Percentiles rank a stretch among this genome's conserved stretches.
These are phyloP conservation scores for Psammodynastes pulverulentus DNA, from an alignment of 2,113 vertebrate genomes.

Conservation along the genomic window DNA sequence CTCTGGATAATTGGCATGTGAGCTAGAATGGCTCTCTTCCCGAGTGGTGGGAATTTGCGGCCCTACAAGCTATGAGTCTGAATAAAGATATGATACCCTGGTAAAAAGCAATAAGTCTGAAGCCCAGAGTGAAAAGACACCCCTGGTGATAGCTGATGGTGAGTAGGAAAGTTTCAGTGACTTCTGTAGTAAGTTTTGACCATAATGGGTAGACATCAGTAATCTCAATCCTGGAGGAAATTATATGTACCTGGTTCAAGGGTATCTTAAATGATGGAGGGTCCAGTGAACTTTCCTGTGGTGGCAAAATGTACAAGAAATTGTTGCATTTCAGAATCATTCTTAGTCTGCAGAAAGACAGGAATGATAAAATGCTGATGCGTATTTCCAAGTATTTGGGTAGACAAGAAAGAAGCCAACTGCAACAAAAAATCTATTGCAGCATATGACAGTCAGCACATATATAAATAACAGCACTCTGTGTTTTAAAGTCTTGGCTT, in stretches of 20 bases:
- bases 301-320: not conserved
- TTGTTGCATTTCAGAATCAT: not conserved
- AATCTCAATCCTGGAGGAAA: not conserved
- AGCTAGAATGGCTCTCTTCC: not conserved
- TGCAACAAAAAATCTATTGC: not conserved
- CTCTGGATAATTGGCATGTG: not conserved
- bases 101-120: not conserved
- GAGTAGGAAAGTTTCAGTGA: not conserved
- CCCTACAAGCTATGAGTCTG: not conserved
- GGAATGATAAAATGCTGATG: not conserved
- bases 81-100: not conserved
- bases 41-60: not conserved
- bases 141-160: not conserved
- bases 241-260: not conserved
- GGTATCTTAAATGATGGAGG: not conserved
- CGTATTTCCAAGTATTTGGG: not conserved
- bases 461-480: not conserved
- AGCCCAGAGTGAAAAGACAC: not conserved
- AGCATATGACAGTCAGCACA: not conserved
- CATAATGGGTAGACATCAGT: not conserved
- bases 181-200: not conserved
- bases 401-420: not conserved
- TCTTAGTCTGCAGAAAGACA: not conserved
- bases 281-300: not conserved
- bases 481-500: not conserved